Conservation (phyloP, 1,140 invertebrate genomes). For the Oncopodura yosiiana region DNA sequence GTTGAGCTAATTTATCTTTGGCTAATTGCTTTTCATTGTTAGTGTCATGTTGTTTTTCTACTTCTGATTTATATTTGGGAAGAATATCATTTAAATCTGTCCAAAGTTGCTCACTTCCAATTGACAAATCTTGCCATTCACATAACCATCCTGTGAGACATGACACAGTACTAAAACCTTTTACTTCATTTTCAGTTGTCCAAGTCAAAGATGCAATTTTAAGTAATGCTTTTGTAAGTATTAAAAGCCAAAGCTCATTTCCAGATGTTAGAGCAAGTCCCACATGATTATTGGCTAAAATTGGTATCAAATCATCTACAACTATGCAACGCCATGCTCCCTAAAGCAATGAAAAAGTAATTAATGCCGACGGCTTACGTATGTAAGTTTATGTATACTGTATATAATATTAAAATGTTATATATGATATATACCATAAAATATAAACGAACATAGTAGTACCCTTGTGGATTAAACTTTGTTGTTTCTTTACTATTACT, state of each 20-base stretch:
- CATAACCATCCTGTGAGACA: conserved; percentile 15
- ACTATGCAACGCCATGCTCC: conserved; percentile 10
- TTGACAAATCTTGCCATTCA: conserved; percentile 1
- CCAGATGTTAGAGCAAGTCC: neutral
- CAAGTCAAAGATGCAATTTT: conserved; percentile 6
- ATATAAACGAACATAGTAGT: conserved; percentile 14
- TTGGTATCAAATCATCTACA: conserved; percentile 17
- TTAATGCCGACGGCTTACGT: neutral
- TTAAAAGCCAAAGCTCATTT: conserved; percentile 14
- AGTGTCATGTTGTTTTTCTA: neutral
- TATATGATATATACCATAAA: conserved; percentile 11
- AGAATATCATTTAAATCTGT: conserved; percentile 1
- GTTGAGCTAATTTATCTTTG: conserved; percentile 1
- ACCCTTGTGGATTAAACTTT: conserved; percentile 3
- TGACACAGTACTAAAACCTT: conserved; percentile 2
- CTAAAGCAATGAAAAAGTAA: neutral
- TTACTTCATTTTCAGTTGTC: neutral
- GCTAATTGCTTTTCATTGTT: neutral
- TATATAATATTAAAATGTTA: neutral
- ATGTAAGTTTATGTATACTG: neutral
- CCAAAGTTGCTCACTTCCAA: conserved; percentile 3
- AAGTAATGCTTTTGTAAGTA: conserved; percentile 12
- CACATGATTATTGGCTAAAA: neutral
- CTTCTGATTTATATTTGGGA: conserved; percentile 6
- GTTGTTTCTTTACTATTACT: neutral